phyloP scores from a whole-genome alignment of 2,888 invertebrate genomes.

The Spicauda simplicius region DNA sequence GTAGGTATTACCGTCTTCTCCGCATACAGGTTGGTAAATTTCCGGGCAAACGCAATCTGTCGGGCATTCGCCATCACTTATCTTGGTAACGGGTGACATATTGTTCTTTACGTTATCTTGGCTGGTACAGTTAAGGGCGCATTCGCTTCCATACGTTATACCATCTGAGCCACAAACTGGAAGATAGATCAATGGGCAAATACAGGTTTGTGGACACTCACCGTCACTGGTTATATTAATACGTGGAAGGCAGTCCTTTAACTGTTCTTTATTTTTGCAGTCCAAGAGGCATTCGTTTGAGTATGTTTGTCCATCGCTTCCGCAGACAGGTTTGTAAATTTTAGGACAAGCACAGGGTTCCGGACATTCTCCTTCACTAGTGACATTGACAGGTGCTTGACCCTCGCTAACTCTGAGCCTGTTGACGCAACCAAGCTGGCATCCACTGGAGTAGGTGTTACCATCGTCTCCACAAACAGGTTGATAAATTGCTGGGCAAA shows the following conservation, averaged over 20 bases:
- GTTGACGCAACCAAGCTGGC: conserved; percentile 43
- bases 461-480: conserved; percentile 42
- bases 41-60: conserved; percentile 36
- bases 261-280: conserved; percentile 35
- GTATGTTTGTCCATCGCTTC: conserved; percentile 48
- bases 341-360: conserved; percentile 37
- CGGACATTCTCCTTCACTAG: conserved; percentile 36
- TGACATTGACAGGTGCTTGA: conserved; percentile 13
- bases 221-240: conserved; percentile 31
- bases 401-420: neutral
- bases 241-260: neutral
- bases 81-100: conserved; percentile 18
- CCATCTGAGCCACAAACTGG: conserved; percentile 43
- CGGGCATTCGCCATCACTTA: conserved; percentile 35
- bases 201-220: conserved; percentile 28
- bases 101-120: conserved; percentile 12
- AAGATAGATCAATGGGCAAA: conserved; percentile 36
- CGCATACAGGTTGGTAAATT: conserved; percentile 27
- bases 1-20: conserved; percentile 47
- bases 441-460: conserved; percentile 46
- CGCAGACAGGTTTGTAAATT: conserved; percentile 46
- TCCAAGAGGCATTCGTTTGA: too few relatives aligned
- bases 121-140: conserved; percentile 37
- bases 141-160: conserved; percentile 41
- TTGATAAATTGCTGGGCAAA: conserved; percentile 23